A percentile compares a stretch with the other conserved stretches of the same genome.
Conservation (phyloP, 2,888 invertebrate species). For the Prosapia bicincta region DNA sequence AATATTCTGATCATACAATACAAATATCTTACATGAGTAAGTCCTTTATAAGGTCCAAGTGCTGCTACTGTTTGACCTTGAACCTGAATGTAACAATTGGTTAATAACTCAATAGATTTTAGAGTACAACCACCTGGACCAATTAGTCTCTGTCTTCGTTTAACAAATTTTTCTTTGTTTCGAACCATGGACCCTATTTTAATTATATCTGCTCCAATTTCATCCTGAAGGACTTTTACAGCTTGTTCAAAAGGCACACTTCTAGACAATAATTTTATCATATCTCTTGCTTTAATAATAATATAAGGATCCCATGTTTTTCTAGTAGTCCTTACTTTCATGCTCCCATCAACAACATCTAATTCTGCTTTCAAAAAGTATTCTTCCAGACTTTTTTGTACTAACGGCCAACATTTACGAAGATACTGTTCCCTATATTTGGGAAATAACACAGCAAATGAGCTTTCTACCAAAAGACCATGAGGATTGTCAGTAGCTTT, state of each 20-base stretch:
- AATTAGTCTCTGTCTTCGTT: conserved; percentile 88
- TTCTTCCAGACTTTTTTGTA: conserved; percentile 79
- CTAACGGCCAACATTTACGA: conserved; percentile 91
- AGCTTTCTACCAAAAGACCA: conserved; percentile 87
- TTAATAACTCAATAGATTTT: conserved; percentile 93
- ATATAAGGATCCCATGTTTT: conserved; percentile 99
- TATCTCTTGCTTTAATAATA: conserved; percentile 92
- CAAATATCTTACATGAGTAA: conserved; percentile 55
- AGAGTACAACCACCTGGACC: conserved; percentile 98
- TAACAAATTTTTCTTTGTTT: conserved; percentile 92
- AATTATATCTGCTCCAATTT: conserved; percentile 91
- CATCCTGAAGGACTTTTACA: conserved; percentile 79
- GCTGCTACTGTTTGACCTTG: conserved; percentile 97
- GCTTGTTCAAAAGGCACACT: conserved; percentile 98
- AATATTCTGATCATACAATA: too few species aligned
- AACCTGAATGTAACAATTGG: conserved; percentile 93
- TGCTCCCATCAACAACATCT: conserved; percentile 90
- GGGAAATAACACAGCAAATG: conserved; percentile 95
- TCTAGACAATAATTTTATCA: conserved; percentile 90
- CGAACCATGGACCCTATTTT: conserved; percentile 89
- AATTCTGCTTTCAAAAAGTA: conserved; percentile 81
- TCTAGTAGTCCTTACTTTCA: conserved; percentile 90
- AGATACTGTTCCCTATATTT: conserved; percentile 96
- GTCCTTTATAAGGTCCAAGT: conserved; percentile 92
- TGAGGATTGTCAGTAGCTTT: conserved; percentile 84